These are phyloP conservation scores for Progne subis DNA, from an alignment of 2,113 vertebrate species.

Conservation along the genomic window DNA sequence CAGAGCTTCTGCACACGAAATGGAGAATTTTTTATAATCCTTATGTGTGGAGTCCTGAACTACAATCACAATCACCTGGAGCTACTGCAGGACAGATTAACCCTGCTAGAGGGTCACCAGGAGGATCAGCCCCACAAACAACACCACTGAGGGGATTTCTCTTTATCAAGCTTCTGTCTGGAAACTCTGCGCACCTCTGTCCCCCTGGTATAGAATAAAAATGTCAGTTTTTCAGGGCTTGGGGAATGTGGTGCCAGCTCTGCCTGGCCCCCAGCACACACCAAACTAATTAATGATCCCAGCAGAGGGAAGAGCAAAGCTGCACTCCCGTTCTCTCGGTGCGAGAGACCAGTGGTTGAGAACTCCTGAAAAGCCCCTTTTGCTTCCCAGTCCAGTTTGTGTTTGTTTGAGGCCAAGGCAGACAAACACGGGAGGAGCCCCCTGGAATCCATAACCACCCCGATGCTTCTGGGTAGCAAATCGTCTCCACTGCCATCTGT, in stretches of 20 bases:
- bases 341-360: background rate
- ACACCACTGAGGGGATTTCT: background rate
- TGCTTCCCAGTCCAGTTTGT: background rate
- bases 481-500: constrained; percentile 51
- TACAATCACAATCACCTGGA: background rate
- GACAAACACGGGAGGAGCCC: constrained; percentile 7
- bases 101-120: background rate
- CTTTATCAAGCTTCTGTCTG: background rate
- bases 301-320: background rate
- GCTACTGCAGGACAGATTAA: background rate
- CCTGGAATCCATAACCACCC: constrained; percentile 37
- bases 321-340: background rate
- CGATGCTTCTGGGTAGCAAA: constrained; percentile 33
- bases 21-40: background rate
- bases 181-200: background rate
- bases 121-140: background rate
- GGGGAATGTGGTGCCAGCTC: background rate
- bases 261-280: background rate
- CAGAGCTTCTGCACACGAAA: background rate
- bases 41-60: background rate
- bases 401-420: constrained; percentile 25
- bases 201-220: background rate
- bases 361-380: background rate
- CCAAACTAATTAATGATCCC: background rate
- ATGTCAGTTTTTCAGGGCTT: background rate